Evolutionary conservation across 2,888 invertebrate genomes (phyloP), one percentile per base, ranked within the genome.

Genomic region (Pyrrhia umbra): DNA sequence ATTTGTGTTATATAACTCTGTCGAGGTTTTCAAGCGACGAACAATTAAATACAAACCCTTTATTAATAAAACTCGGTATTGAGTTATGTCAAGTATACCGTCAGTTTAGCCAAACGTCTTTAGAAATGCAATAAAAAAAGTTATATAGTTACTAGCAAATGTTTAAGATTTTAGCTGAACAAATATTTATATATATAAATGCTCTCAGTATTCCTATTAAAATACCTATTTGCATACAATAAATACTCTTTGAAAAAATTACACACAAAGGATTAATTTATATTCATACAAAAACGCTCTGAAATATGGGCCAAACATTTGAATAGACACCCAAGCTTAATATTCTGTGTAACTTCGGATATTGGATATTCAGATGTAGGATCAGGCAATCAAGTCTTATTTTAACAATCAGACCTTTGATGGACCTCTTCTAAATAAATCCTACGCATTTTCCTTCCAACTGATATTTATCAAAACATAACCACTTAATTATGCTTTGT

Each of bases 351-450:
- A 60, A 39, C 55, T 58, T 54, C 39, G 20, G 60, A 51, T 57
- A 70, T 56, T 55, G 55, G 60, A 58, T 49, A 66, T 70, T 61
- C 56, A 61, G 34, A 66, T 52, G 57, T 51, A 43, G 47, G 73
- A 52, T 37, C 52, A 52, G 21, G 46, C 71, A 76, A 56, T 62
- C 58, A 57, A 57, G 52, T 57, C 16, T 34, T 59, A 75, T 73
- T 47, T 68, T 58, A 56, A 51, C 27, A 56, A 72, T 72, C 37
- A 9, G 25, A 68, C 27, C 13, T 23, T 21, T 9, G n/a, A 68
- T 42, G 25, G n/a, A 42, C 25, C 59, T 67, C 64, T 61, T 40
- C 18, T 18, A n/a, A 30, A 59, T n/a, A 30, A 59, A 16, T n/a
- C 8, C 3, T 43, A 49, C 5, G n/a, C 15, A 15, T 9, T 34